These are phyloP conservation scores for Heliocidaris erythrogramma DNA, from an alignment of 35 echinoderm and acorn worm genomes.

Conservation along the genomic window DNA sequence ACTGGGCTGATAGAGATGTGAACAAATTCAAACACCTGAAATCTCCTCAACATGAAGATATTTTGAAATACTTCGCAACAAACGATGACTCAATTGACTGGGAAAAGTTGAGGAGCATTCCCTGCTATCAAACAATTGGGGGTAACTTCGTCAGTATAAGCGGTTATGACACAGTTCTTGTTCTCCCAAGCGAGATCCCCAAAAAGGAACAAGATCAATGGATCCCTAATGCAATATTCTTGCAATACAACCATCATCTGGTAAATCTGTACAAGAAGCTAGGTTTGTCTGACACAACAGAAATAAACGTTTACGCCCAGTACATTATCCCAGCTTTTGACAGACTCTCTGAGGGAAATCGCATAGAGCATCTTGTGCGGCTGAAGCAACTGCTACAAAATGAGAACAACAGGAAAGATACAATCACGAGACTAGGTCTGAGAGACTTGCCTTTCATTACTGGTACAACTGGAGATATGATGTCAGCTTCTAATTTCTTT, in stretches of 20 bases:
- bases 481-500: background rate
- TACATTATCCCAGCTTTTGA: constrained; percentile 56
- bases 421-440: background rate
- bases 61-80: constrained; percentile 42
- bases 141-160: constrained; percentile 30
- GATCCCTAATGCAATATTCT: constrained; percentile 31
- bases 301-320: constrained; percentile 21
- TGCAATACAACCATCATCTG: background rate
- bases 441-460: background rate
- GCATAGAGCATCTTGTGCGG: constrained; percentile 38
- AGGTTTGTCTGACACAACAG: background rate
- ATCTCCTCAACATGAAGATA: background rate
- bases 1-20: background rate
- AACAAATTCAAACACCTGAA: background rate
- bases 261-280: background rate
- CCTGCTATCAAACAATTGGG: constrained; percentile 58
- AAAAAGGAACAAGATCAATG: constrained; percentile 21
- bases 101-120: constrained; percentile 20
- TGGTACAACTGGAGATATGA: background rate
- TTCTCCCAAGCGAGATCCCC: background rate
- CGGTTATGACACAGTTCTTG: background rate
- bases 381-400: background rate
- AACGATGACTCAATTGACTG: too few relatives aligned
- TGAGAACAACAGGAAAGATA: background rate
- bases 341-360: background rate